Conservation (phyloP, 23 tunicate genomes). For the Botrylloides violaceus region DNA sequence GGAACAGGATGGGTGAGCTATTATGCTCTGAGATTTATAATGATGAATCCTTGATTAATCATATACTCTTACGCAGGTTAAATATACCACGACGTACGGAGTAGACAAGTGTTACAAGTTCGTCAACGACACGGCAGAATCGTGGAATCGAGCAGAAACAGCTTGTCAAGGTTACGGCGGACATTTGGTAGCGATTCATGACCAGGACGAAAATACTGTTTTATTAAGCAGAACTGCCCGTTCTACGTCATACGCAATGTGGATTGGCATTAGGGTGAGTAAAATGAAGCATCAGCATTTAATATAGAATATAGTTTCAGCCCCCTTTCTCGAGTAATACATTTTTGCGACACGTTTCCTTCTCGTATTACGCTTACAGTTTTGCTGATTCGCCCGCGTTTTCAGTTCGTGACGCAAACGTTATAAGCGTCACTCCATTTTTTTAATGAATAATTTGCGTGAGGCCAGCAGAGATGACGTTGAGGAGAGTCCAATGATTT, state of each 20-base stretch:
- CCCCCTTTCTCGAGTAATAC: too few relatives aligned
- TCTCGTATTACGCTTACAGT: too few relatives aligned
- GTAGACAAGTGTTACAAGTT: slow-evolving; percentile 77
- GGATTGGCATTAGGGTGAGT: slow-evolving; percentile 88
- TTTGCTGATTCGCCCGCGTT: too few relatives aligned
- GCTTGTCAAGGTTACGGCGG: slow-evolving; percentile 51
- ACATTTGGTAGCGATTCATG: slow-evolving; percentile 78
- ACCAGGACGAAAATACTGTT: slow-evolving; percentile 56
- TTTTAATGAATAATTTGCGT: too few relatives aligned
- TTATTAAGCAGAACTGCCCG: slow-evolving; percentile 34
- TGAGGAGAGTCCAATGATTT: too few relatives aligned
- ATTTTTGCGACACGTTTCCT: too few relatives aligned
- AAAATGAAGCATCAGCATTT: neutral
- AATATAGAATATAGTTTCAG: too few relatives aligned
- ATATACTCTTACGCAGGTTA: slow-evolving; percentile 34
- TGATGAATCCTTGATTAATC: neutral
- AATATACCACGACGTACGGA: slow-evolving; percentile 29
- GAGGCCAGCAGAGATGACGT: too few relatives aligned
- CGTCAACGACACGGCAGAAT: slow-evolving; percentile 17
- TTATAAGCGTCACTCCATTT: too few relatives aligned
- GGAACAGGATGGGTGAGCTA: slow-evolving; percentile 22
- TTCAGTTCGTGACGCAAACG: too few relatives aligned
- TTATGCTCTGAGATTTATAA: neutral
- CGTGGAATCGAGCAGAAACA: slow-evolving; percentile 69
- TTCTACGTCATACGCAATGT: slow-evolving; percentile 13